Evolutionary conservation across 1,140 invertebrate genomes (phyloP).

Genomic region (Cydia pomonella): DNA sequence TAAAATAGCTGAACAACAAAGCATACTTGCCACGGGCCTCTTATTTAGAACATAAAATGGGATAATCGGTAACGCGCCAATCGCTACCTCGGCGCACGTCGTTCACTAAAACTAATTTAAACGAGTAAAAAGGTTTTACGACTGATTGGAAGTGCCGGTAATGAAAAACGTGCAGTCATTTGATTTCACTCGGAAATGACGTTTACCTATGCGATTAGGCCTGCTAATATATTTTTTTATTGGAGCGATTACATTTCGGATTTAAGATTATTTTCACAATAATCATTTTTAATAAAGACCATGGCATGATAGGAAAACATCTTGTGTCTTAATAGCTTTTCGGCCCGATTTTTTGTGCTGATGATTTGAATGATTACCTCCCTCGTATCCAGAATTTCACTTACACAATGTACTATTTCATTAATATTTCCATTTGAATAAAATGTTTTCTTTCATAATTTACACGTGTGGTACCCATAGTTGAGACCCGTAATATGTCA

Average conservation of each 20-base stretch:
- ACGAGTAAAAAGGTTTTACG: slow-evolving; percentile 22
- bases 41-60: slow-evolving; percentile 25
- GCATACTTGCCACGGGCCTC: slow-evolving; percentile 8
- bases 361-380: too few species aligned
- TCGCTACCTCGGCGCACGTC: neutral
- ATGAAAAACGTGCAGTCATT: slow-evolving; percentile 28
- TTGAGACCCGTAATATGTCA: too few species aligned
- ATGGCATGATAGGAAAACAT: too few species aligned
- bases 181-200: neutral
- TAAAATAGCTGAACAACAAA: slow-evolving; percentile 9
- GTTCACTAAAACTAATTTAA: slow-evolving; percentile 26
- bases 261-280: too few species aligned
- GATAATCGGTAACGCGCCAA: slow-evolving; percentile 26
- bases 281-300: too few species aligned
- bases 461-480: too few species aligned
- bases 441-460: too few species aligned
- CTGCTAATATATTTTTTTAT: neutral
- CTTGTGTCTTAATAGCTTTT: too few species aligned
- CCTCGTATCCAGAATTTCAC: too few species aligned
- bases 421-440: too few species aligned
- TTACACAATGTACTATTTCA: too few species aligned
- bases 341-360: too few species aligned
- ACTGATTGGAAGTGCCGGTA: slow-evolving; percentile 15
- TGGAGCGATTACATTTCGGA: neutral
- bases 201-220: neutral